Conservation (phyloP, 2,113 vertebrate species). For the Oreocharis arfaki region DNA sequence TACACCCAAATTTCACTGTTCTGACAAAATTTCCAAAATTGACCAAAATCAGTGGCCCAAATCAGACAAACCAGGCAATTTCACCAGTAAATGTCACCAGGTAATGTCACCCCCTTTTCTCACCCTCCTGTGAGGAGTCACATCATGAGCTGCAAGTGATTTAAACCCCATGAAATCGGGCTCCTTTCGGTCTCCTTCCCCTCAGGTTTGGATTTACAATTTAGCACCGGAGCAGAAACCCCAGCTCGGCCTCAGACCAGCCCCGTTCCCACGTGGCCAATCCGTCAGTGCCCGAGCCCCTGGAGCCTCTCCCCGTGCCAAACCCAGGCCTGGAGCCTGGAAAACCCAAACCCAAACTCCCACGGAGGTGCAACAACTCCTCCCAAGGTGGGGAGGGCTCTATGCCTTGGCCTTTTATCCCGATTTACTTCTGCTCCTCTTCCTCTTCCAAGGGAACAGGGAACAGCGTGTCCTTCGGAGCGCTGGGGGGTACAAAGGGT, state of each 20-base stretch:
- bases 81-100: background rate
- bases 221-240: background rate
- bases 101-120: background rate
- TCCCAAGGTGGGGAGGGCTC: slow-evolving; percentile 30
- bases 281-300: background rate
- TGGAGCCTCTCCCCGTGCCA: background rate
- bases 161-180: no score
- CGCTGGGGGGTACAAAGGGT: background rate
- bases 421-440: slow-evolving; percentile 69
- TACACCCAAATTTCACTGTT: background rate
- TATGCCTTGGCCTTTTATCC: slow-evolving; percentile 48
- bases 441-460: slow-evolving; percentile 69
- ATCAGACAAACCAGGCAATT: background rate
- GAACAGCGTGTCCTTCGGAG: background rate
- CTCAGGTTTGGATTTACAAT: rapidly evolving
- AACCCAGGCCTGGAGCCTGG: slow-evolving; percentile 60
- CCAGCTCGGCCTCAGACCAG: background rate
- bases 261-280: background rate
- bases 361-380: slow-evolving; percentile 51
- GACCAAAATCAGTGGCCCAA: background rate
- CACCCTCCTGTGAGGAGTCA: background rate
- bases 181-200: background rate
- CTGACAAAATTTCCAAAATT: background rate
- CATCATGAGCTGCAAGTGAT: background rate
- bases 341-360: slow-evolving; percentile 75